Conservation (phyloP, 2,797 vertebrate genomes). For the Lutjanus campechanus region DNA sequence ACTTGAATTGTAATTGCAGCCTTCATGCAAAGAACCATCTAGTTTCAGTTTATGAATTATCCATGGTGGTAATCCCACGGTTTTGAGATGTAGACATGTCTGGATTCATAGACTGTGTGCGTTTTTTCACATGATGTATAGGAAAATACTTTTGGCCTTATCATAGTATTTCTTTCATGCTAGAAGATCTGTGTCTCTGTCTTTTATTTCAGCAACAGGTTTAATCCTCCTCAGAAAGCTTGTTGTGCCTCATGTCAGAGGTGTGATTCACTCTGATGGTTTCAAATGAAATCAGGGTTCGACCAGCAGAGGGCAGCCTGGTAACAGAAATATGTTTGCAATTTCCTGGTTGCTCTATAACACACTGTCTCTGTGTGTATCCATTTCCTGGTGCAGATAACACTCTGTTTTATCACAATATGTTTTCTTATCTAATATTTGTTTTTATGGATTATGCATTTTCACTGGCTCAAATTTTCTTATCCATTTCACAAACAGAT, state of each 20-base stretch:
- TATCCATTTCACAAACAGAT: slow-evolving; percentile 14
- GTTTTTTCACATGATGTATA: background rate
- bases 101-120: background rate
- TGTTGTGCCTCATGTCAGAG: background rate
- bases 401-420: background rate
- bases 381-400: background rate
- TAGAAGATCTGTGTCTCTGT: background rate
- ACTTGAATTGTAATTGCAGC: slow-evolving; percentile 33
- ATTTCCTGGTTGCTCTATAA: background rate
- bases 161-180: background rate
- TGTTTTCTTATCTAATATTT: slow-evolving; percentile 6
- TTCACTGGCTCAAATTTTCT: background rate
- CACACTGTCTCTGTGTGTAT: background rate
- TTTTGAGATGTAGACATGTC: background rate
- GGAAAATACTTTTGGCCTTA: background rate
- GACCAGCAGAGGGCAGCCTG: slow-evolving; percentile 67
- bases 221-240: slow-evolving; percentile 27
- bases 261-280: background rate
- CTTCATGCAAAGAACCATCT: slow-evolving; percentile 1
- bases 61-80: background rate
- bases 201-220: background rate
- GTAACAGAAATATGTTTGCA: slow-evolving; percentile 39
- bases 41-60: slow-evolving; percentile 28
- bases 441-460: background rate
- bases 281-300: slow-evolving; percentile 1